Conservation (phyloP, 2,888 invertebrate species). For the Leucophenga maculata region DNA sequence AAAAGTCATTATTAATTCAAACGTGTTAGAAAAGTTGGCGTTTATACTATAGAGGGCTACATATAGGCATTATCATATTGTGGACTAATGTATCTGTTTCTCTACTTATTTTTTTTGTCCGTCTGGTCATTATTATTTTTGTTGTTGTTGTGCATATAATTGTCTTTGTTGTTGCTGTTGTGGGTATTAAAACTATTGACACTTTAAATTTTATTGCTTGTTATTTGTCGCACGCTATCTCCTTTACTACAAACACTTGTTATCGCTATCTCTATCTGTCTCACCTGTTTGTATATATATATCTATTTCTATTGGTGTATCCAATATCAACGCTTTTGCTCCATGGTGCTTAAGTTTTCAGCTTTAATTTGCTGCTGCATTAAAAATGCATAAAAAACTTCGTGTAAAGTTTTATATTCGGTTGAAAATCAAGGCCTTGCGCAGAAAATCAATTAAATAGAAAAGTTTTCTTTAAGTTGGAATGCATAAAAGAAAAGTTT, state of each 20-base stretch:
- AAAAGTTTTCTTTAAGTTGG: conserved; percentile 47
- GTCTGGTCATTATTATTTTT: not conserved
- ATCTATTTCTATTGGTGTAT: no score
- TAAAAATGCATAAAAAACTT: conserved; percentile 57
- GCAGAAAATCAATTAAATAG: conserved; percentile 60
- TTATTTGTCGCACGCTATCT: conserved; percentile 8
- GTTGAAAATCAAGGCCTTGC: conserved; percentile 14
- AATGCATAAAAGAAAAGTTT: conserved; percentile 50
- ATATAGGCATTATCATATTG: not conserved
- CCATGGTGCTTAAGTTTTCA: not conserved
- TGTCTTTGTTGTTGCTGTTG: conserved; percentile 7
- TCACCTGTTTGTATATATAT: not conserved
- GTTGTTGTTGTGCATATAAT: conserved; percentile 1
- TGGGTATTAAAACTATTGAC: conserved; percentile 27
- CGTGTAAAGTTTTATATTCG: conserved; percentile 41
- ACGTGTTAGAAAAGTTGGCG: not conserved
- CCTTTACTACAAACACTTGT: no score
- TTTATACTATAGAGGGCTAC: conserved; percentile 6
- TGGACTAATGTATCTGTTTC: not conserved
- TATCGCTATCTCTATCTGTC: no score
- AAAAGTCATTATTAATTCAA: conserved; percentile 24
- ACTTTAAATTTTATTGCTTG: conserved; percentile 28
- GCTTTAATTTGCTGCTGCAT: conserved; percentile 36
- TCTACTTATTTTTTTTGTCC: not conserved
- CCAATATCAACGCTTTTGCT: no score